Evolutionary conservation across 2,888 invertebrate species (phyloP), one percentile per base, ranked within the genome.

Genomic region (Blomia tropicalis): DNA sequence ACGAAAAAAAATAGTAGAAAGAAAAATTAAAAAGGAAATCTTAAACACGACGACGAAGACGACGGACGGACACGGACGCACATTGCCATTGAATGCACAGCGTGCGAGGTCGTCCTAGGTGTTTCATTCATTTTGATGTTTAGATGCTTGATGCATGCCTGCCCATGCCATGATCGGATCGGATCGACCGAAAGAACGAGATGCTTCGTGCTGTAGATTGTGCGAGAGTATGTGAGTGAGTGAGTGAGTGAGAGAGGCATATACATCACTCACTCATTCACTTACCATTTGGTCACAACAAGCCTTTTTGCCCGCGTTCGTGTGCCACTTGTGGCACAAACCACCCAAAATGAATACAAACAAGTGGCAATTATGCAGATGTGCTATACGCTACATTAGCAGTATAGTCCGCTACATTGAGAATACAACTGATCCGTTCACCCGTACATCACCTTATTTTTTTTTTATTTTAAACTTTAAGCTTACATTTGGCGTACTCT

Each of bases 291-390:
- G n/a, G n/a, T n/a, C n/a, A n/a, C n/a, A n/a, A n/a, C n/a, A n/a
- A n/a, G n/a, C n/a, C n/a, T n/a, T n/a, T n/a, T n/a, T n/a, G n/a
- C n/a, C n/a, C n/a, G n/a, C n/a, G n/a, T n/a, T n/a, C n/a, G n/a
- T n/a, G n/a, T n/a, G n/a, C n/a, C n/a, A n/a, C n/a, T n/a, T n/a
- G n/a, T n/a, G 17, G 36, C 17, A n/a, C 51, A 47, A 47, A 47
- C 51, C 51, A 47, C 51, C 51, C 51, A 47, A 47, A 47, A 47
- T 22, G 51, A 47, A 47, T 47, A 47, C 51, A 47, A 47, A 47
- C 51, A 47, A 47, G 7, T 47, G 22, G 51, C 51, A 47, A 47
- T 47, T 47, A 47, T 47, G 51, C 51, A 47, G 51, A 47, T 47
- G 7, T 7, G 51, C 51, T 11, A 36, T 17, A 36, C 36, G 7